These are phyloP conservation scores for Antheraea pernyi DNA, from an alignment of 1,140 invertebrate genomes.

Conservation along the genomic window DNA sequence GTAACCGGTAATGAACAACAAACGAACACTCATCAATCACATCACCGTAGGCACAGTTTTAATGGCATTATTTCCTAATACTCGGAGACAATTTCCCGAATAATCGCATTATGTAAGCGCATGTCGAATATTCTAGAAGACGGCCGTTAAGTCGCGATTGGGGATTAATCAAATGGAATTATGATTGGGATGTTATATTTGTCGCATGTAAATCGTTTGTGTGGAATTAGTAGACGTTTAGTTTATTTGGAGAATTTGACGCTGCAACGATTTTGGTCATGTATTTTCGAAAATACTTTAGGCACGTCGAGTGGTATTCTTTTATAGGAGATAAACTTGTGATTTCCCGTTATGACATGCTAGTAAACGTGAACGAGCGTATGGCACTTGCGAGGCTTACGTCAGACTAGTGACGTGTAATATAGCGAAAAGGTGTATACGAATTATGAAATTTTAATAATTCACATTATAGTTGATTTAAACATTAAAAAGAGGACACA, in stretches of 20 bases:
- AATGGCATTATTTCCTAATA: slow-evolving; percentile 69
- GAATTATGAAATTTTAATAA: no score
- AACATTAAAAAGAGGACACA: no score
- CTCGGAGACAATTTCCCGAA: slow-evolving; percentile 60
- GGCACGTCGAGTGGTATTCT: no score
- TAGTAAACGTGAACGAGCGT: no score
- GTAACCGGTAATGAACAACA: slow-evolving; percentile 24
- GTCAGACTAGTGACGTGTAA: no score
- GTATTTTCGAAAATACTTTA: no score
- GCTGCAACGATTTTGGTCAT: no score
- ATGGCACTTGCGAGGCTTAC: no score
- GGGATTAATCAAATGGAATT: slow-evolving; percentile 10
- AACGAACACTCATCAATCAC: slow-evolving; percentile 57
- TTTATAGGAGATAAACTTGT: no score
- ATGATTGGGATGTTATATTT: background rate
- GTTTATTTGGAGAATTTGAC: background rate
- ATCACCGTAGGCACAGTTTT: slow-evolving; percentile 42
- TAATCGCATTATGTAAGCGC: slow-evolving; percentile 35
- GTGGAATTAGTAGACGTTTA: background rate
- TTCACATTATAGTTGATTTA: no score
- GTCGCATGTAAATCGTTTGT: background rate
- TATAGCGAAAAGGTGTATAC: no score
- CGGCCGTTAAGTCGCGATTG: slow-evolving; percentile 6
- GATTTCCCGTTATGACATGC: no score
- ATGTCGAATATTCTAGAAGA: slow-evolving; percentile 18